Conservation (phyloP, 2,797 vertebrate species). For the Rhynchotus rufescens region DNA sequence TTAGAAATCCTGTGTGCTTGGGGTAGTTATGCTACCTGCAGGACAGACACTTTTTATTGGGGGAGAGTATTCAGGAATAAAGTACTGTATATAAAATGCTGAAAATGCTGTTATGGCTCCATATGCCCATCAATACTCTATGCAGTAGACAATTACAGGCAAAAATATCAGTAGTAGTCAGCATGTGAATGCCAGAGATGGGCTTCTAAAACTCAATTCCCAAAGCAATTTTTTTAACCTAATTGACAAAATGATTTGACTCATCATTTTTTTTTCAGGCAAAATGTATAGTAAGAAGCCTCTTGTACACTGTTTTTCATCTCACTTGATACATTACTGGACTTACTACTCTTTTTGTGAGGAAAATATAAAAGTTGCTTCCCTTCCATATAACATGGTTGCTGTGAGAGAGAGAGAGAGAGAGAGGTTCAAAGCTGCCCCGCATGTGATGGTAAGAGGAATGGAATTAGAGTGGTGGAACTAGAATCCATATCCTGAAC, state of each 20-base stretch:
- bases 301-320: slow-evolving; percentile 8
- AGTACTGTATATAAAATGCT: neutral
- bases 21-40: neutral
- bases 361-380: neutral
- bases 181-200: neutral
- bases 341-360: slow-evolving; percentile 27
- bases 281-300: neutral
- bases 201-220: neutral
- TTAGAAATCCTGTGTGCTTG: slow-evolving; percentile 31
- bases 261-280: neutral
- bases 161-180: neutral
- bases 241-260: neutral
- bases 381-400: slow-evolving; percentile 10
- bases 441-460: neutral
- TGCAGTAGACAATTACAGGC: neutral
- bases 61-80: neutral
- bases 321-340: neutral
- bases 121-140: neutral
- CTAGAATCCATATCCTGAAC: neutral
- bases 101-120: neutral
- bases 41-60: neutral
- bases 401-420: neutral
- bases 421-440: neutral
- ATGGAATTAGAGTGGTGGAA: neutral
- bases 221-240: neutral